phyloP scores from a whole-genome alignment of 2,113 vertebrate genomes.

The Xiphophorus maculatus region DNA sequence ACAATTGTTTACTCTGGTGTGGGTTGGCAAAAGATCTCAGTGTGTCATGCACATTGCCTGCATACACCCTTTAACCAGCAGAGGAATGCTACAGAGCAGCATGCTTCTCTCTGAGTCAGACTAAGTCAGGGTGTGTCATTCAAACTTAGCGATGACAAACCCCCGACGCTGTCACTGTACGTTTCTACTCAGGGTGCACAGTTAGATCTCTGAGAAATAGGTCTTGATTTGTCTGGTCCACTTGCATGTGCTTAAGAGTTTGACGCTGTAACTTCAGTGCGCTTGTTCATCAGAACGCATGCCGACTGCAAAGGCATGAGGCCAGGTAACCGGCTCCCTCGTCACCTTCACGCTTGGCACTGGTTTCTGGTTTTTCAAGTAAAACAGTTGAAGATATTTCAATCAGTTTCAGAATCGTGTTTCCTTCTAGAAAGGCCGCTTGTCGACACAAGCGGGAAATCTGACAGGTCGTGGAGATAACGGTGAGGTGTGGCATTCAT shows the following conservation, averaged over 20 bases:
- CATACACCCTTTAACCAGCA: slow-evolving; percentile 31
- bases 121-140: slow-evolving; percentile 45
- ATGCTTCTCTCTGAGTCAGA: slow-evolving; percentile 47
- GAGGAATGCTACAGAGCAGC: slow-evolving; percentile 69
- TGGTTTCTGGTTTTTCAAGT: neutral
- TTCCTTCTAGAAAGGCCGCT: neutral
- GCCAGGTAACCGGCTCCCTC: neutral
- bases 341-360: neutral
- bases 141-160: neutral
- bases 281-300: neutral
- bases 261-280: neutral
- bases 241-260: neutral
- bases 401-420: neutral
- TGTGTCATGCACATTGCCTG: slow-evolving; percentile 13
- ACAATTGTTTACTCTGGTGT: neutral
- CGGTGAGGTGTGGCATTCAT: neutral
- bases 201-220: no score
- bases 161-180: neutral
- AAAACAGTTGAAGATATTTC: neutral
- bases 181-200: neutral
- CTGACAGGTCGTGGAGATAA: neutral
- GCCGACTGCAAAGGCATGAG: neutral
- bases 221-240: no score
- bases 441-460: neutral
- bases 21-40: neutral